phyloP scores from a whole-genome alignment of 2,797 vertebrate genomes.

The Coregonus suidteri region DNA sequence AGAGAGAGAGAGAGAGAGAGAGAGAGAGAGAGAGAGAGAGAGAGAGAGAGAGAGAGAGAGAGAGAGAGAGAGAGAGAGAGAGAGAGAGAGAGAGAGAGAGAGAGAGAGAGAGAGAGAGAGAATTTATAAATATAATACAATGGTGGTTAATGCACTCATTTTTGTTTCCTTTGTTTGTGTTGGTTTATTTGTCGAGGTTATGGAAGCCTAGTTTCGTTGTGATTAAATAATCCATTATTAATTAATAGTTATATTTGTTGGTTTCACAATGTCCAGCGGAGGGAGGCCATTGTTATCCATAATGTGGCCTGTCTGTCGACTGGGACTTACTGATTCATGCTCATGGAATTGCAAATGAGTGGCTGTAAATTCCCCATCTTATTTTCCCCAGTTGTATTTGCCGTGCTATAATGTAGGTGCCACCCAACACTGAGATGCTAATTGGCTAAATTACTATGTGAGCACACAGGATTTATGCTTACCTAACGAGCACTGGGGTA shows the following conservation, averaged over 20 bases:
- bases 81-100: no score
- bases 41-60: no score
- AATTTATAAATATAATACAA: not conserved
- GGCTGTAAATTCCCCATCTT: slow-evolving; percentile 89
- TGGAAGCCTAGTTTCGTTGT: not conserved
- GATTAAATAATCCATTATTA: not conserved
- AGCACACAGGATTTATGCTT: slow-evolving; percentile 85
- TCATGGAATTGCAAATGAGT: slow-evolving; percentile 91
- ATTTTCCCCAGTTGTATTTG: slow-evolving; percentile 62
- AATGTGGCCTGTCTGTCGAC: slow-evolving; percentile 59
- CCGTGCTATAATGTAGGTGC: slow-evolving; percentile 81
- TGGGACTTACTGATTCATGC: slow-evolving; percentile 74
- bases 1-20: no score
- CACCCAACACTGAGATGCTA: slow-evolving; percentile 84
- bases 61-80: no score
- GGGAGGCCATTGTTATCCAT: not conserved
- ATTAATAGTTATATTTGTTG: no score
- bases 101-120: no score
- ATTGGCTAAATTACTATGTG: slow-evolving; percentile 86
- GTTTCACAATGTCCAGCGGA: not conserved
- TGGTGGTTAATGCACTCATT: not conserved
- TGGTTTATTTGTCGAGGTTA: not conserved
- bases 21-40: no score
- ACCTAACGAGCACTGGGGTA: slow-evolving; percentile 62
- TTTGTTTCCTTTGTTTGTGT: no score